phyloP scores from a whole-genome alignment of 2,113 vertebrate species.

The Felis chaus region DNA sequence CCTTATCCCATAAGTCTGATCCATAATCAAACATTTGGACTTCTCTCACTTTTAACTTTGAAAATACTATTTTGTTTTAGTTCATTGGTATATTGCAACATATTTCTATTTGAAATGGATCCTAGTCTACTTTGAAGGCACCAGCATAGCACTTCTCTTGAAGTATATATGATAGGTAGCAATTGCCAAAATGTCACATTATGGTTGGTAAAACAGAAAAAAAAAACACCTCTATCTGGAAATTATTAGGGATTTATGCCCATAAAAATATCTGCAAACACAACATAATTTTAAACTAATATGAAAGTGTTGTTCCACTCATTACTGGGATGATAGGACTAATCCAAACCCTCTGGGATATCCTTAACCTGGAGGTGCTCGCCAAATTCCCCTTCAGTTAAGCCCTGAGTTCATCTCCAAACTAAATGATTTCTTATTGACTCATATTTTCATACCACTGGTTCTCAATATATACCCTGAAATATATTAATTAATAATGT shows the following conservation, averaged over 20 bases:
- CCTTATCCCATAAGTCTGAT: neutral
- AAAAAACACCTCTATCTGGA: neutral
- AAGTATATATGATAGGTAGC: neutral
- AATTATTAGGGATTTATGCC: constrained; percentile 14
- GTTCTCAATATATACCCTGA: neutral
- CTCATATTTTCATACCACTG: neutral
- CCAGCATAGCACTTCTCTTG: neutral
- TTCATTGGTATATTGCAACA: neutral
- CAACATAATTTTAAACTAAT: constrained; percentile 16
- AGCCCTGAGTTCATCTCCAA: neutral
- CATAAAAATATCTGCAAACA: constrained; percentile 4
- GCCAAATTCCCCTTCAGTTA: neutral
- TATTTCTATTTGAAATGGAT: neutral
- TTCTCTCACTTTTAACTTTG: constrained; percentile 42
- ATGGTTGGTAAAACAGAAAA: neutral
- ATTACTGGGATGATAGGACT: neutral
- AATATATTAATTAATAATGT: neutral
- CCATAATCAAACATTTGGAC: neutral
- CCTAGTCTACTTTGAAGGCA: neutral
- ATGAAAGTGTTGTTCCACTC: neutral
- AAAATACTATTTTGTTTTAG: constrained; percentile 35
- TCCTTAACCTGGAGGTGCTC: neutral
- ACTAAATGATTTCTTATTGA: neutral
- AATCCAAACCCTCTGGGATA: neutral
- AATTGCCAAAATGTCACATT: neutral